Evolutionary conservation across 64 coral and sea anemone genomes (phyloP).

Genomic region (Montipora sp.): DNA sequence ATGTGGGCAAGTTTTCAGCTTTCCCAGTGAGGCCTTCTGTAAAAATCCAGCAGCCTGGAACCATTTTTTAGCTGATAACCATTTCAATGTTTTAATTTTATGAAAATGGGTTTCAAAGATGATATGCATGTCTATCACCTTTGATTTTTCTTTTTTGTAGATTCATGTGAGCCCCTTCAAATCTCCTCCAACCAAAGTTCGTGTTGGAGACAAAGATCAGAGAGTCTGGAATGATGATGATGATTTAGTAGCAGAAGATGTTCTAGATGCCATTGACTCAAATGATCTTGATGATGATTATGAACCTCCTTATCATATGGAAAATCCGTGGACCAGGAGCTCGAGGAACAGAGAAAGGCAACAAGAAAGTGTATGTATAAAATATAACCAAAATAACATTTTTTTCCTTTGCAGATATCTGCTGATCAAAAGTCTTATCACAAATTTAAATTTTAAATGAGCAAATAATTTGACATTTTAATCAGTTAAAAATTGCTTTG

Average conservation of each 20-base stretch:
- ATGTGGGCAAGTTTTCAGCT: not conserved
- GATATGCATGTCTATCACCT: not conserved
- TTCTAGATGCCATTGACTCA: constrained; percentile 45
- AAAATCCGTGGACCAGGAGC: constrained; percentile 43
- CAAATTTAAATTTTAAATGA: constrained; percentile 33
- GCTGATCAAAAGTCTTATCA: not conserved
- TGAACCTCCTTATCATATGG: constrained; percentile 52
- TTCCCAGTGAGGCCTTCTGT: not conserved
- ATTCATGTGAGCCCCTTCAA: constrained; percentile 79
- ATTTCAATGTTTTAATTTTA: not conserved
- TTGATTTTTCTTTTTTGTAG: constrained; percentile 9
- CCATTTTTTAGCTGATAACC: not conserved
- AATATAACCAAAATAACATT: not conserved
- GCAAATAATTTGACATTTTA: constrained; percentile 12
- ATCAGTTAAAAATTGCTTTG: not conserved
- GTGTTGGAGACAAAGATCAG: constrained; percentile 87
- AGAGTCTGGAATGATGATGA: constrained; percentile 83
- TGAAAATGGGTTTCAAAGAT: not conserved
- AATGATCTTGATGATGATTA: constrained; percentile 89
- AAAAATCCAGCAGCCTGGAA: not conserved
- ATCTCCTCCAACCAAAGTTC: constrained; percentile 89
- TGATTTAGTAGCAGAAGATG: constrained; percentile 68
- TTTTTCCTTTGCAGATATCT: not conserved
- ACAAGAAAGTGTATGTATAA: not conserved
- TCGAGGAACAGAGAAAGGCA: not conserved